Base-by-base conservation (phyloP, 2,888 invertebrate species). In the Caradrina kadenii region DNA sequence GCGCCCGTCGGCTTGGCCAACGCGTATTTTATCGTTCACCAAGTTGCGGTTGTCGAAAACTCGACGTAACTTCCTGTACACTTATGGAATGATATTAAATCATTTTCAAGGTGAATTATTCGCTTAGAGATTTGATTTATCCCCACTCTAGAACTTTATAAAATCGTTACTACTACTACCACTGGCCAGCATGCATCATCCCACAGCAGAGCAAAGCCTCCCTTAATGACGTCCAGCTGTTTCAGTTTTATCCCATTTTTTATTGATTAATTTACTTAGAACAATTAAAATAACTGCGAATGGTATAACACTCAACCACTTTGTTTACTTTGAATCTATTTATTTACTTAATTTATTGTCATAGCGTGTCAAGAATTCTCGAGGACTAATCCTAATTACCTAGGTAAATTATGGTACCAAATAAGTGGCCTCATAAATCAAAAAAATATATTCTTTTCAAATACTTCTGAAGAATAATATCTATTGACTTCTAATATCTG, bases 1-100 rank as follows among this genome's bases (percentile, higher is more conserved):
- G 56, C 89, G 89, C 81, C 83, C 82, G 79, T 87, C 89, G 84
- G 87, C 83, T 73, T 80, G 84, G 81, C 78, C 83, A 70, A 31
- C 69, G 73, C 71, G 78, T 82, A 76, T 84, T 77, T 81, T 79
- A 79, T 77, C 82, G 68, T 80, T 22, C 50, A 59, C 61, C 63
- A 75, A 73, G 67, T 76, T 79, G 85, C 73, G 77, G 65, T 66
- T 79, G 75, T 79, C 69, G 66, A 81, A 86, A 82, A 78, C 68
- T 79, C 75, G 72, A 77, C 69, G 73, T 64, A 61, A 76, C 79
- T 76, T 80, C 76, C 78, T 72, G 79, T 72, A 60, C 70, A 64
- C 69, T 69, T 78, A 78, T 76, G 67, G 54, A 59, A 73, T 67
- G 11, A 45, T 65, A 48, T 61, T 50, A 55, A 69, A 59, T 70